Base-by-base conservation (phyloP, 1,140 invertebrate species). In the Elymnias hypermnestra region DNA sequence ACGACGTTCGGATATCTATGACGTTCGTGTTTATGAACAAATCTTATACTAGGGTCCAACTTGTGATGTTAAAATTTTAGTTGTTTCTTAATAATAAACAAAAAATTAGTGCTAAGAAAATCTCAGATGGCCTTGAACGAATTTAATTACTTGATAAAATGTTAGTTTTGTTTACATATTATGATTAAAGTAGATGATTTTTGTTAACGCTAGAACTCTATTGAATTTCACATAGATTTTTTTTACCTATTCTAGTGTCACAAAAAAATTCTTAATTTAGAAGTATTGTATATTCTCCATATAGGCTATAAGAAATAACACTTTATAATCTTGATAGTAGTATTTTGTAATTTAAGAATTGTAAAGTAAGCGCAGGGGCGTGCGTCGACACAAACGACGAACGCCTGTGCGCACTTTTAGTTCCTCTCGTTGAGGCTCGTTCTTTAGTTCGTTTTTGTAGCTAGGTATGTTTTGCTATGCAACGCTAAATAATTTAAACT, bases 351-450 rank as follows among this genome's bases (percentile, higher is more conserved):
- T 31, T 22, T 39, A 38, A 53, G 44, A 50, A 52, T 37, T 62
- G 42, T 48, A 63, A 63, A 66, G 61, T 26, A 42, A 45, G 67
- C 66, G 73, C 53, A 72, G 42, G 40, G 68, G 56, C 63, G 76
- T 64, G 68, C 63, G 73, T 79, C 68, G 57, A 53, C 17, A 26
- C n/a, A 42, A 53, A 51, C 50, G 63, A 79, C 68, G 74, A 65
- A 65, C 66, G 59, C 63, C 65, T 57, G 53, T 75, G 68, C 71
- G 68, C 70, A 56, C 45, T 56, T 58, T 76, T 74, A 77, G 74
- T 77, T 78, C 64, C 67, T 73, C 53, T 71, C 62, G 59, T 81
- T 70, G 63, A 70, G 72, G 64, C 63, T 59, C 54, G 60, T 44
- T 68, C 51, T 71, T 36, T 28, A 19, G 26, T 39, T 37, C n/a